Conservation (phyloP, 1,140 invertebrate species). For the Wiebesia pumilae region DNA sequence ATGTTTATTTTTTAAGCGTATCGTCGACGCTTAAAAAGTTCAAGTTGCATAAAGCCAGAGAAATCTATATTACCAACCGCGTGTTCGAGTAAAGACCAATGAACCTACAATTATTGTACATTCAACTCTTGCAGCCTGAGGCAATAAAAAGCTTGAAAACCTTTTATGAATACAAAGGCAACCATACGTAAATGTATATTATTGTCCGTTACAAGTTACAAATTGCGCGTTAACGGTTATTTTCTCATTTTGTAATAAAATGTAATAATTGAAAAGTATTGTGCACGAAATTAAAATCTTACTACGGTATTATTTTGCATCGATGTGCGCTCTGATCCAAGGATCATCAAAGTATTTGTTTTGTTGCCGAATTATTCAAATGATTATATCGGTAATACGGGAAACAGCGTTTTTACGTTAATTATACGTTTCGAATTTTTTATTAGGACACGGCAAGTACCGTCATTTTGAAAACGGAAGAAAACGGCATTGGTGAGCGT, state of each 20-base stretch:
- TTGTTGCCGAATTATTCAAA: background rate
- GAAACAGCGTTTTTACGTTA: too few relatives aligned
- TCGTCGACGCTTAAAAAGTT: background rate
- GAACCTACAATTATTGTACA: slow-evolving; percentile 31
- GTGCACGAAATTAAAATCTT: background rate
- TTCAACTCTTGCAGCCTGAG: background rate
- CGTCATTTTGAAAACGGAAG: too few relatives aligned
- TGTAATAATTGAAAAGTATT: background rate
- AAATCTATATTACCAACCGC: slow-evolving; percentile 14
- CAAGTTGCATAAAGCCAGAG: background rate
- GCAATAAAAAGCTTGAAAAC: background rate
- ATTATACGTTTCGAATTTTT: too few relatives aligned
- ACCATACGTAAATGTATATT: too few relatives aligned
- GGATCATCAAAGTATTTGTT: background rate
- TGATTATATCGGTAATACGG: background rate
- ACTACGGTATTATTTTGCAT: background rate
- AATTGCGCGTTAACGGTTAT: background rate
- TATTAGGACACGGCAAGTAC: too few relatives aligned
- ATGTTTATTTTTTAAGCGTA: background rate
- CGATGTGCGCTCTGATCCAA: background rate
- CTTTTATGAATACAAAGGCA: background rate
- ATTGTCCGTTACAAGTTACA: background rate
- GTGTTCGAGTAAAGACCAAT: slow-evolving; percentile 26
- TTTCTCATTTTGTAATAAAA: background rate
- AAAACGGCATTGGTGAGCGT: too few relatives aligned